Conservation (phyloP, 2,888 invertebrate species). For the Oscheius myriophilus region DNA sequence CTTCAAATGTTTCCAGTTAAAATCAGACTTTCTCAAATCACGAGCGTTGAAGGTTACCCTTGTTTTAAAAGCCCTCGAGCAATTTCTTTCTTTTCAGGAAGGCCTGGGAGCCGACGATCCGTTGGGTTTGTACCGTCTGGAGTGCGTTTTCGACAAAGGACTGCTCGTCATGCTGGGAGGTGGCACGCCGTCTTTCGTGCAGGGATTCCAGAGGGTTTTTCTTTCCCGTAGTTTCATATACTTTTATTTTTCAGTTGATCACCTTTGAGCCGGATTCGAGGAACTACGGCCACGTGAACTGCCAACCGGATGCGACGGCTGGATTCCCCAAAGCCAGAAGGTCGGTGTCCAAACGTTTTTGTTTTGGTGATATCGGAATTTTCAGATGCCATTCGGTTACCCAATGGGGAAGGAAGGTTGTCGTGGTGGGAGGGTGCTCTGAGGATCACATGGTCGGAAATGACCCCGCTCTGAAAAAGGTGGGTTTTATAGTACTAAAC, state of each 20-base stretch:
- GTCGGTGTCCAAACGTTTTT: slow-evolving; percentile 2
- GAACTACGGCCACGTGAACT: not conserved
- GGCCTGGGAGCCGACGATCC: slow-evolving; percentile 7
- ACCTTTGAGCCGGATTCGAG: not conserved
- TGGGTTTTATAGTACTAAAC: not conserved
- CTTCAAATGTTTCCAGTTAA: too few relatives aligned
- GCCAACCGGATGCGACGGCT: not conserved
- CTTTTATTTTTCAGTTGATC: not conserved
- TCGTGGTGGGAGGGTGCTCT: slow-evolving; percentile 49
- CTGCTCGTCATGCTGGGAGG: slow-evolving; percentile 56
- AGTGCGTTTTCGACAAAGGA: slow-evolving; percentile 41
- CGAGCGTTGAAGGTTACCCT: too few relatives aligned
- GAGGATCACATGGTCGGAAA: not conserved
- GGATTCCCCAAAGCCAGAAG: slow-evolving; percentile 39
- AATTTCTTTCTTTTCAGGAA: too few relatives aligned
- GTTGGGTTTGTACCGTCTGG: slow-evolving; percentile 51
- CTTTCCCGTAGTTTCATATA: not conserved
- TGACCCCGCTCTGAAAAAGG: not conserved
- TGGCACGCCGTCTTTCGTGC: slow-evolving; percentile 35
- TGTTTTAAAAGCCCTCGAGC: not conserved
- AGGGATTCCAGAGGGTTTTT: slow-evolving; percentile 18
- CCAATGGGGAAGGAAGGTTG: slow-evolving; percentile 31
- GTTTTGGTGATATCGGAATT: not conserved
- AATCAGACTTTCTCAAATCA: too few relatives aligned
- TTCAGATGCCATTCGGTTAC: slow-evolving; percentile 44